These are phyloP conservation scores for Catagonus wagneri DNA, from an alignment of 2,113 vertebrate species.

Conservation along the genomic window DNA sequence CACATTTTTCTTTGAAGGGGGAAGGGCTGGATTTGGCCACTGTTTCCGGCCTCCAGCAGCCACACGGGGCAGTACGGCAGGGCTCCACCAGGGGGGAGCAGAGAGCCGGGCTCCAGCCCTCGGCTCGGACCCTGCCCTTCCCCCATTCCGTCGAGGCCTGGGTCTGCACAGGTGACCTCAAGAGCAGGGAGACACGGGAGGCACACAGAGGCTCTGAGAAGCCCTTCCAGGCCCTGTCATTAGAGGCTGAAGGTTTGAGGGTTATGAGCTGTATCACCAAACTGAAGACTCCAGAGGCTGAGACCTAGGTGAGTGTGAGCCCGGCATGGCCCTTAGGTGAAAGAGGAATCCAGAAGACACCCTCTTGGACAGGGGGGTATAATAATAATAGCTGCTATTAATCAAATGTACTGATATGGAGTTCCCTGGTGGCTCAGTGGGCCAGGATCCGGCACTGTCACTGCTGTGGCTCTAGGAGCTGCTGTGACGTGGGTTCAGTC, in stretches of 20 bases:
- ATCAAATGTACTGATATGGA: neutral
- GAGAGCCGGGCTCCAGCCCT: neutral
- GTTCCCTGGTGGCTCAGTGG: too few species aligned
- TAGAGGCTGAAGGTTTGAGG: neutral
- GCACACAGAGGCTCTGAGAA: neutral
- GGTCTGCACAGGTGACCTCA: neutral
- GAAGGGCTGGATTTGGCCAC: neutral
- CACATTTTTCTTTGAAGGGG: neutral
- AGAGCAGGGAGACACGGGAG: rapidly evolving
- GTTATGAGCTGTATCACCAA: neutral
- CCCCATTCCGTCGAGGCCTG: rapidly evolving
- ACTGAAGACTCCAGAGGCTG: neutral
- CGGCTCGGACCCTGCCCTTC: too few species aligned
- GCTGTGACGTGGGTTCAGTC: too few species aligned
- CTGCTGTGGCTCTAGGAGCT: too few species aligned
- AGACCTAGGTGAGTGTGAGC: neutral
- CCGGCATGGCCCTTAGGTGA: neutral
- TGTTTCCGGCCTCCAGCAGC: neutral
- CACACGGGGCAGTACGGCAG: neutral
- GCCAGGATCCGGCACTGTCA: too few species aligned
- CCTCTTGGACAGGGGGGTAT: neutral
- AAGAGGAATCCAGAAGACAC: neutral
- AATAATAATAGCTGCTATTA: too few species aligned
- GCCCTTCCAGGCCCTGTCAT: neutral
- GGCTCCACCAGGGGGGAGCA: neutral